A percentile compares a stretch with the other conserved stretches of the same genome.
These are phyloP conservation scores for Latrodectus hesperus DNA, from an alignment of 2,888 invertebrate genomes.

Conservation along the genomic window DNA sequence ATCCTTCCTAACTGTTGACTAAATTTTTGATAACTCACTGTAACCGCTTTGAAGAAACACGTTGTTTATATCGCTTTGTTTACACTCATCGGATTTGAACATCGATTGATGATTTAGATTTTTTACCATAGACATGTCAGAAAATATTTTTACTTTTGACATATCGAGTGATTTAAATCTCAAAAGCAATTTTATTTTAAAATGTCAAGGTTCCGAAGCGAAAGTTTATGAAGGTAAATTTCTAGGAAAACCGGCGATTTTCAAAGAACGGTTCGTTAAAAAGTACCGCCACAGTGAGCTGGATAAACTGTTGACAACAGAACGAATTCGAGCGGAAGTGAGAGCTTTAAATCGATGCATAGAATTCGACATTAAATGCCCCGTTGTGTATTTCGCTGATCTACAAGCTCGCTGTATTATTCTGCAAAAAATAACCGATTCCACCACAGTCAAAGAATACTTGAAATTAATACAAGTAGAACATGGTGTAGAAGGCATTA, in stretches of 20 bases:
- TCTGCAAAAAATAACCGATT: conserved; percentile 87
- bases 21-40: too few relatives aligned
- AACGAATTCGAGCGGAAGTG: conserved; percentile 91
- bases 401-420: conserved; percentile 84
- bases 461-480: conserved; percentile 76
- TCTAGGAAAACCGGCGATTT: conserved; percentile 82
- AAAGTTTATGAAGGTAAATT: conserved; percentile 85
- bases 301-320: conserved; percentile 87
- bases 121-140: neutral
- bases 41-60: too few relatives aligned
- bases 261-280: conserved; percentile 94
- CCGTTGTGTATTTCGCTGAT: conserved; percentile 87
- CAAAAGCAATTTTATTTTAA: conserved; percentile 21
- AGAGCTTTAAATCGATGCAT: conserved; percentile 81
- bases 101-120: neutral
- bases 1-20: too few relatives aligned
- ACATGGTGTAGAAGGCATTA: conserved; percentile 42
- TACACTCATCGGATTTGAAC: too few relatives aligned
- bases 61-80: too few relatives aligned
- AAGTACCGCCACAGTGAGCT: conserved; percentile 90
- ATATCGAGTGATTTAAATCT: neutral
- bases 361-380: conserved; percentile 81
- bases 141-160: conserved; percentile 4
- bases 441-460: conserved; percentile 86
- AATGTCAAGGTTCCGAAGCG: conserved; percentile 93